Conservation (phyloP, 2,113 vertebrate species). For the Barnardius zonarius region DNA sequence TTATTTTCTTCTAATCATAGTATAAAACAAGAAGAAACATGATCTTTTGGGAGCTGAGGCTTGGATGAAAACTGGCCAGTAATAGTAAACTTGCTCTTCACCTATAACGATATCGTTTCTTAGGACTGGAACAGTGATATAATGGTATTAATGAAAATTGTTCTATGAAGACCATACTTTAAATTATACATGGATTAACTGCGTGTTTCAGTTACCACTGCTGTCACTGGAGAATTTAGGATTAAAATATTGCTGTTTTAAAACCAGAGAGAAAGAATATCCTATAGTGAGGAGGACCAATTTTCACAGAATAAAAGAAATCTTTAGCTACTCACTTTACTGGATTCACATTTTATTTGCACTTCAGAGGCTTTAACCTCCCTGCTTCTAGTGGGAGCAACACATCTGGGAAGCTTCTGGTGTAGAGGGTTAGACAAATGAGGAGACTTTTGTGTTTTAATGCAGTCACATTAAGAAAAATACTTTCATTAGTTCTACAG, state of each 20-base stretch:
- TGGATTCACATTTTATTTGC: conserved; percentile 9
- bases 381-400: background rate
- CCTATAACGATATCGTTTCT: background rate
- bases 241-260: background rate
- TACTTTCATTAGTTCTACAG: background rate
- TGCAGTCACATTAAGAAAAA: background rate
- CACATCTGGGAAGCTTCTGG: background rate
- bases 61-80: background rate
- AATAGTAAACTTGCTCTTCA: background rate
- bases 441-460: background rate
- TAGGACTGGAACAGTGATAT: background rate
- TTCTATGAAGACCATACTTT: background rate
- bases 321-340: background rate
- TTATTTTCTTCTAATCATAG: background rate
- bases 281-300: background rate
- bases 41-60: background rate
- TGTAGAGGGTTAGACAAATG: background rate
- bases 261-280: background rate
- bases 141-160: background rate
- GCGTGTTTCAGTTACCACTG: background rate
- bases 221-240: background rate
- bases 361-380: background rate
- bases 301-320: conserved; percentile 11
- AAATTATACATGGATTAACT: background rate
- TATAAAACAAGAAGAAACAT: background rate